Percentiles rank a stretch among this genome's conserved stretches.
These are phyloP conservation scores for Empis livida DNA, from an alignment of 2,888 invertebrate species.

Conservation along the genomic window DNA sequence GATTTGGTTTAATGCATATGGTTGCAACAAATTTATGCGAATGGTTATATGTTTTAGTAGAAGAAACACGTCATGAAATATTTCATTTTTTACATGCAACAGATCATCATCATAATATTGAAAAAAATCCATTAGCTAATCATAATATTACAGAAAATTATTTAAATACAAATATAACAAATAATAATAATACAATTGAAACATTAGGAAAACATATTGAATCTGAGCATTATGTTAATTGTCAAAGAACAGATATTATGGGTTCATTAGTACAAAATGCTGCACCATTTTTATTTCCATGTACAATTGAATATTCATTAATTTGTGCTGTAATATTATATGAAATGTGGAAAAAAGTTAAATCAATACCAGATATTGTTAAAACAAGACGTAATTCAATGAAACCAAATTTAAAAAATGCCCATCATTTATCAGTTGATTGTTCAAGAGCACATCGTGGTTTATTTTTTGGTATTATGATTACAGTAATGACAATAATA, in stretches of 20 bases:
- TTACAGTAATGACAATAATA: constrained; percentile 72
- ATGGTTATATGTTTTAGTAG: constrained; percentile 78
- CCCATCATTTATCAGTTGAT: constrained; percentile 64
- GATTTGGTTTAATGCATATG: constrained; percentile 87
- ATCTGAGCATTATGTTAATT: constrained; percentile 23
- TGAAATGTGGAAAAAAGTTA: constrained; percentile 83
- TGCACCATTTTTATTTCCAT: constrained; percentile 75
- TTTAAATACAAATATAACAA: neutral
- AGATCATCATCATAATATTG: constrained; percentile 8
- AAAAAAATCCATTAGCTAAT: neutral
- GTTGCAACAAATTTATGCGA: constrained; percentile 85
- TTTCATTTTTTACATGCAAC: constrained; percentile 46
- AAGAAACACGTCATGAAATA: constrained; percentile 81
- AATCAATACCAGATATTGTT: constrained; percentile 42
- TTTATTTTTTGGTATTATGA: constrained; percentile 57
- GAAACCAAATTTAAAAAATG: constrained; percentile 29
- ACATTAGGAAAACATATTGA: too few relatives aligned
- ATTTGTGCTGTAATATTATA: constrained; percentile 81
- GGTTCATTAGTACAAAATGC: constrained; percentile 55
- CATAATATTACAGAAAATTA: constrained; percentile 8
- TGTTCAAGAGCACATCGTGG: constrained; percentile 74
- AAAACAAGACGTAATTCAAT: constrained; percentile 31
- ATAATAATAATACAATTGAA: neutral
- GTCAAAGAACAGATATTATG: constrained; percentile 54
- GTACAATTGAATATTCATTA: constrained; percentile 79